Base-by-base conservation (phyloP, 1,140 invertebrate genomes). In the Heterodera carotae region DNA sequence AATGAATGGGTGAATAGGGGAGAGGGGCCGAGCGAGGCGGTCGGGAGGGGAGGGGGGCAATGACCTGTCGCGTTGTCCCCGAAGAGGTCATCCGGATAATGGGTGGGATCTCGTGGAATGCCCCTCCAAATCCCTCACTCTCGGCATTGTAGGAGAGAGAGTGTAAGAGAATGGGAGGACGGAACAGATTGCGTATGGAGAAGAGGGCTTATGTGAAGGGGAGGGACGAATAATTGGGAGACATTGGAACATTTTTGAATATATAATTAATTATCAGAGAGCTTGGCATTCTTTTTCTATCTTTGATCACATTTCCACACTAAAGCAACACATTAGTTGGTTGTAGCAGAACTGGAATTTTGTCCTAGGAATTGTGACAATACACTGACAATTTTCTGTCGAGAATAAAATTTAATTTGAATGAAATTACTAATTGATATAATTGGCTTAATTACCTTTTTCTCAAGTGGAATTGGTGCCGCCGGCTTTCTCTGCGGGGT, bases 401-500 rank as follows among this genome's bases (percentile, higher is more conserved):
- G n/a, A n/a, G n/a, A n/a, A n/a, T n/a, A n/a, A n/a, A n/a, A n/a
- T n/a, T n/a, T n/a, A n/a, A n/a, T 39, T 39, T 39, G 4, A 4
- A 39, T 10, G 10, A 39, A 39, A 6, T 39, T 6, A 43, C 0
- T 43, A 43, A 43, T 43, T 43, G 12, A 8, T 12, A 0, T 43
- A 12, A 0, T 43, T 43, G 12, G 39, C 39, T 59, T n/a, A n/a
- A n/a, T 71, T 76, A 43, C 75, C 69, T 76, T 76, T 48, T 76
- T 74, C 60, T 76, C 74, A 6, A n/a, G 1, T 27, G 75, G 75
- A 39, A 76, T 76, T 29, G 75, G 70, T 36, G 66, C 71, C 25
- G 75, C 75, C 33, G 75, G 69, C 34, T 76, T 74, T 36, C 75
- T 33, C 69, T 76, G 75, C 68, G 75, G 75, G 15, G 75, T 76